Evolutionary conservation across 2,797 vertebrate genomes (phyloP), one percentile per base, ranked within the genome.

Genomic region (Sebastes cheni): DNA sequence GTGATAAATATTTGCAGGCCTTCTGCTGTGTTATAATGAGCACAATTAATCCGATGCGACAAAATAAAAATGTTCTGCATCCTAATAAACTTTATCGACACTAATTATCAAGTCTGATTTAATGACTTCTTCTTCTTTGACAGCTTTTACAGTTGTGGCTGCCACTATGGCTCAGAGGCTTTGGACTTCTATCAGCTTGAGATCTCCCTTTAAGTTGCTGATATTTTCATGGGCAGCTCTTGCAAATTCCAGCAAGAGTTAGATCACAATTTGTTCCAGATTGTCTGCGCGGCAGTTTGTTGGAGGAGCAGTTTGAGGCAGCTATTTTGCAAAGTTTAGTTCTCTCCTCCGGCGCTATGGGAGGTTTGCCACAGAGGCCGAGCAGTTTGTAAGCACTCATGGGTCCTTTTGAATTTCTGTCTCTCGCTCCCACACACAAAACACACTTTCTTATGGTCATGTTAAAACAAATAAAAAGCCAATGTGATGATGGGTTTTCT

Each of bases 191-290:
- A 32, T 72, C 46, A 20, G 18, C 14, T 36, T 32, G 29, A 73
- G 14, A 65, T 34, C 71, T 55, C 56, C 65, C 4, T 42, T 72
- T 80, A 42, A 79, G 16, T 60, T 42, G 29, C 68, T 75, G 52
- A 84, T 87, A 80, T 90, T 91, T 88, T 79, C 70, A 58, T 66
- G 59, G 75, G 80, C 85, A 85, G 64, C 71, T 73, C 72, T 77
- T 62, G 42, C 60, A 79, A 77, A 87, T 85, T 88, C 82, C 74
- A 84, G 66, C 68, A 71, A 85, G 69, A 80, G 74, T 80, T 66
- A 54, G 87, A 86, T 89, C 86, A 86, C 72, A 88, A 89, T 92
- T 87, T 84, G 80, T 90, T 92, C 90, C 90, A 91, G 85, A 85
- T 86, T 92, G 84, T 79, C 72, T 82, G 80, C 68, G 42, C 29